Percentiles rank a stretch among this genome's conserved stretches.
phyloP scores from a whole-genome alignment of 2,113 vertebrate species.

The Peucedramus taeniatus region DNA sequence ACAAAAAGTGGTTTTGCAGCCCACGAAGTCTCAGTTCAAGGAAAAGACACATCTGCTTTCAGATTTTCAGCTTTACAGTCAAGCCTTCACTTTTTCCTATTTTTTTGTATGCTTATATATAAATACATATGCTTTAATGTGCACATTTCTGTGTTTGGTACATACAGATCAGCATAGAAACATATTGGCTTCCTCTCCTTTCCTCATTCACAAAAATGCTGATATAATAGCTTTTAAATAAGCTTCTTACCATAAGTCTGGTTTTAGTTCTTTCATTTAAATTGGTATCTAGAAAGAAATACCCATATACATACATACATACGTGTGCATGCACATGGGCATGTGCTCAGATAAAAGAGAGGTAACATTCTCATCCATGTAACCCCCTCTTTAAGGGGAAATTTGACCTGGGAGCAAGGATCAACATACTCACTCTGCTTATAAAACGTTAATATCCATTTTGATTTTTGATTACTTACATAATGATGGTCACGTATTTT shows the following conservation, averaged over 20 bases:
- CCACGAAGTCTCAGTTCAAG: neutral
- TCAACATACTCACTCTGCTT: neutral
- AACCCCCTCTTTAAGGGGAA: neutral
- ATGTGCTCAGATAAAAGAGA: neutral
- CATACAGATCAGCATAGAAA: neutral
- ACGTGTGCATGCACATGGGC: accelerated
- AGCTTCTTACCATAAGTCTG: neutral
- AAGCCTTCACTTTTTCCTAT: neutral
- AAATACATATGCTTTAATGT: neutral
- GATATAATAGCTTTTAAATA: neutral
- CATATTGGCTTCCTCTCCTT: neutral
- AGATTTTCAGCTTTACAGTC: neutral
- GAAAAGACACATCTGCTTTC: neutral
- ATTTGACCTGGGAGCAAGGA: accelerated
- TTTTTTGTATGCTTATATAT: neutral
- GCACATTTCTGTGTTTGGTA: neutral
- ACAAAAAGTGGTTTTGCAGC: neutral
- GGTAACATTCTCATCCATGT: neutral
- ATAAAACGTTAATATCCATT: neutral
- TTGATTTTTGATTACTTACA: neutral
- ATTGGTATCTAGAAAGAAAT: neutral
- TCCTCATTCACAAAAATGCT: neutral
- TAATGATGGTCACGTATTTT: neutral
- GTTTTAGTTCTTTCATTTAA: neutral
- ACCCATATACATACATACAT: neutral